Evolutionary conservation across 2,888 invertebrate genomes (phyloP).

Genomic region (Galeopsomyia nigrocyanea): DNA sequence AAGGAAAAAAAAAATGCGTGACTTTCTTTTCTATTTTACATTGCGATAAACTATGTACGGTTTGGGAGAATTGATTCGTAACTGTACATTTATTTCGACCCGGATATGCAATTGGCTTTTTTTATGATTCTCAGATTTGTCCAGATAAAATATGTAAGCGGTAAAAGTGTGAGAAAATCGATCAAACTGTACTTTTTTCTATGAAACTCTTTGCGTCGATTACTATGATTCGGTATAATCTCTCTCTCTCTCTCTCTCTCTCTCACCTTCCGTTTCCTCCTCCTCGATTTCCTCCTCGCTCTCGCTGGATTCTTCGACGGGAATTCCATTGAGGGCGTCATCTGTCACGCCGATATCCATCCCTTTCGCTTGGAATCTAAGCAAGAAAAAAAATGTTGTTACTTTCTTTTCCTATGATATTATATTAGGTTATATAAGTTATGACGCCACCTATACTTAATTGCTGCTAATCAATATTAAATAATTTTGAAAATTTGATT

Average conservation of each 20-base stretch:
- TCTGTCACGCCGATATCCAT: slow-evolving; percentile 86
- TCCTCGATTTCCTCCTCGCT: slow-evolving; percentile 77
- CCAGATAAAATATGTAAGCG: neutral
- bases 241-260: too few species aligned
- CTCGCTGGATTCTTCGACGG: slow-evolving; percentile 79
- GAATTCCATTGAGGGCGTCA: slow-evolving; percentile 81
- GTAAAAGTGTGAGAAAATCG: too few species aligned
- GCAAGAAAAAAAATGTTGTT: slow-evolving; percentile 51
- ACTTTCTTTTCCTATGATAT: too few species aligned
- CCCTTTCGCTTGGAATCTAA: slow-evolving; percentile 84
- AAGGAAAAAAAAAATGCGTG: too few species aligned
- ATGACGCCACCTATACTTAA: too few species aligned
- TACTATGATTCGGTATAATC: too few species aligned
- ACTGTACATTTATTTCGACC: neutral
- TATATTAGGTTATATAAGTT: too few species aligned
- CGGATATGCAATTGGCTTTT: slow-evolving; percentile 1
- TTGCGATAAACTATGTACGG: neutral
- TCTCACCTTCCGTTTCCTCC: slow-evolving; percentile 65
- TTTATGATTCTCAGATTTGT: neutral
- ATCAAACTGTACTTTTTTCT: too few species aligned
- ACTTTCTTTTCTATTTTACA: too few species aligned
- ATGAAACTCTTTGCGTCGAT: too few species aligned
- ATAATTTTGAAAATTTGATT: too few species aligned
- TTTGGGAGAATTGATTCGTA: neutral
- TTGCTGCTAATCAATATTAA: too few species aligned